Evolutionary conservation across 2,888 invertebrate species (phyloP), one percentile per base, ranked within the genome.

Genomic region (Papilio protenor): DNA sequence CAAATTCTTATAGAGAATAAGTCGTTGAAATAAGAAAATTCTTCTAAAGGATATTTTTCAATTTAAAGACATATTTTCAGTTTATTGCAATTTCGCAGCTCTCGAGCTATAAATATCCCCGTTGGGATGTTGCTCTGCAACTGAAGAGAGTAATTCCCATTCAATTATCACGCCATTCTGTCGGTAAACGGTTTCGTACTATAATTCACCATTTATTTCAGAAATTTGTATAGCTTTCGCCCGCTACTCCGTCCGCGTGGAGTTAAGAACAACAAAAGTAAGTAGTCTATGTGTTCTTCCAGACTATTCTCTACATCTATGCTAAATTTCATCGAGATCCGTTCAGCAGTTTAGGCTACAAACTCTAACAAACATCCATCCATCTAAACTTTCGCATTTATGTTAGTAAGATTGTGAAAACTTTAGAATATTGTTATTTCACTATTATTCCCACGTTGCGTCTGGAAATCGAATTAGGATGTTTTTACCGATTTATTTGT

Each of bases 121-220:
- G 16, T 23, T 6, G 73, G 73, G 73, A 73, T 61, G 40, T 61
- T 61, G 59, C 73, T 40, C 40, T 40, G 21, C 61, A 21, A 57
- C 73, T 73, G 61, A 73, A 73, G 61, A 73, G 59, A 61, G 73
- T 61, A 73, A 73, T 73, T 73, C 61, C 45, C 18, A 61, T 61
- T 73, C 61, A 73, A 73, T 73, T 73, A 73, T 73, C 47, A 61
- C 61, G 73, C 45, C 27, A 49, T 73, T 73, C 59, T 73, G 61
- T 49, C 61, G 23, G 59, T 49, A 61, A 61, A 73, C 45, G 61
- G 47, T 73, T 49, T 73, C 57, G 61, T 40, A 23, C 47, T 61
- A 47, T 12, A 73, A 61, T 59, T 47, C 47, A 23, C 23, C 47
- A 73, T 23, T 61, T 49, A 61, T 61, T 61, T 61, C 45, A 21